These are phyloP conservation scores for Ametastegia equiseti DNA, from an alignment of 2,888 invertebrate genomes.

Conservation along the genomic window DNA sequence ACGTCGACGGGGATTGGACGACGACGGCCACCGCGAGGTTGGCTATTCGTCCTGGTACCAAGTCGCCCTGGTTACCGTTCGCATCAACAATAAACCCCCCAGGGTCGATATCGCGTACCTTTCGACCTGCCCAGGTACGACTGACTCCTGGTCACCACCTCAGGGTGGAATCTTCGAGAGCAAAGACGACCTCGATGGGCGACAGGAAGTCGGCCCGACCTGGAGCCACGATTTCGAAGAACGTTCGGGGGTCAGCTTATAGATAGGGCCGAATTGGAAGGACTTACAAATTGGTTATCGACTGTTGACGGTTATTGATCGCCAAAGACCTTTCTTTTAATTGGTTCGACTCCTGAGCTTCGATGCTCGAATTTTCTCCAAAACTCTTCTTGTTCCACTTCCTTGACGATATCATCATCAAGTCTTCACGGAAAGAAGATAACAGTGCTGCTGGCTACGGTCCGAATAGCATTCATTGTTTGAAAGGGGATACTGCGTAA, in stretches of 20 bases:
- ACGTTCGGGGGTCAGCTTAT: neutral
- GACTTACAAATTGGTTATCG: slow-evolving; percentile 26
- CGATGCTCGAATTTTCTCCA: neutral
- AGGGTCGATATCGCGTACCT: slow-evolving; percentile 71
- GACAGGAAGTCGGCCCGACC: neutral
- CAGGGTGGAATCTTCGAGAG: slow-evolving; percentile 44
- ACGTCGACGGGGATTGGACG: slow-evolving; percentile 67
- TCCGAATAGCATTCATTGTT: no score
- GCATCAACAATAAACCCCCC: slow-evolving; percentile 71
- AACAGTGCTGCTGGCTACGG: no score
- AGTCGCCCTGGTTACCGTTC: slow-evolving; percentile 74
- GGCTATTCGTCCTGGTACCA: slow-evolving; percentile 70
- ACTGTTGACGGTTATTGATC: slow-evolving; percentile 29
- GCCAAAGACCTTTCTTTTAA: slow-evolving; percentile 10
- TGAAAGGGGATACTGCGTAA: no score
- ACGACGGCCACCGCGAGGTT: slow-evolving; percentile 68
- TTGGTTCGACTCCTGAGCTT: neutral
- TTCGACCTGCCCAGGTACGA: slow-evolving; percentile 51
- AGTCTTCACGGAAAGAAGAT: neutral
- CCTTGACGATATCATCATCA: neutral
- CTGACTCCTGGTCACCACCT: slow-evolving; percentile 40
- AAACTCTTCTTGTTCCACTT: neutral
- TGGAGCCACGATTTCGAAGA: slow-evolving; percentile 10
- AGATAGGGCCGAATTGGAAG: neutral
- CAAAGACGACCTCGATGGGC: neutral